phyloP scores from a whole-genome alignment of 2,113 vertebrate species.

The Pituophis catenifer region DNA sequence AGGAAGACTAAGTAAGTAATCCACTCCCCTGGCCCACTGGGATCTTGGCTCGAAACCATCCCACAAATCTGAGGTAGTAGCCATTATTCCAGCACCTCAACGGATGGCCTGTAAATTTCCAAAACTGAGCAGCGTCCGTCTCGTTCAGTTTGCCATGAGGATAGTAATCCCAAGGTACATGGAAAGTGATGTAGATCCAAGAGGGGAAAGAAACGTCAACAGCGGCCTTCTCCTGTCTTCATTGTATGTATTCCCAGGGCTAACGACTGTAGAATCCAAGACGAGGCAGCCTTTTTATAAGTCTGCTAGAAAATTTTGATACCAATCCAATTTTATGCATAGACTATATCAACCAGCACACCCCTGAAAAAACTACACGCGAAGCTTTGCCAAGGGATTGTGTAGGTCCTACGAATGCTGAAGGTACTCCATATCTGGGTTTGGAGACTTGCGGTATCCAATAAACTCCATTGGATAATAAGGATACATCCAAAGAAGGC shows the following conservation, averaged over 20 bases:
- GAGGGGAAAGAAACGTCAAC: conserved; percentile 66
- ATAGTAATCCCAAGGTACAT: conserved; percentile 72
- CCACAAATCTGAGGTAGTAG: conserved; percentile 66
- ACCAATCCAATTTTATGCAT: conserved; percentile 73
- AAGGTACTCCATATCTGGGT: conserved; percentile 72
- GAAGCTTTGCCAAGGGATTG: conserved; percentile 63
- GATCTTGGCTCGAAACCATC: conserved; percentile 69
- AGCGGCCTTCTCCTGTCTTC: conserved; percentile 70
- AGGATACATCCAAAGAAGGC: conserved; percentile 86
- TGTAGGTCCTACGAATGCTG: conserved; percentile 69
- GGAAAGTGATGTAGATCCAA: conserved; percentile 76
- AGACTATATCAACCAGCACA: conserved; percentile 59
- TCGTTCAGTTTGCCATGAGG: conserved; percentile 67
- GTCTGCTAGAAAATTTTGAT: conserved; percentile 62
- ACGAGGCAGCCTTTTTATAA: conserved; percentile 49
- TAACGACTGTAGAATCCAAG: conserved; percentile 76
- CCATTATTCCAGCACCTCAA: conserved; percentile 71
- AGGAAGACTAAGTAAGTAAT: conserved; percentile 68
- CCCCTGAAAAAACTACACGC: conserved; percentile 59
- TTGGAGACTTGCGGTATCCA: conserved; percentile 63
- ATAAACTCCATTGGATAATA: conserved; percentile 73
- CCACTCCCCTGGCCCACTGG: conserved; percentile 73
- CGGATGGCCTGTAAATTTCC: conserved; percentile 72
- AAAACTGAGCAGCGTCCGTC: conserved; percentile 69
- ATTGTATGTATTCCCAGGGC: conserved; percentile 70